Base-by-base conservation (phyloP, 2,888 invertebrate species). In the Heliothis peltigera region DNA sequence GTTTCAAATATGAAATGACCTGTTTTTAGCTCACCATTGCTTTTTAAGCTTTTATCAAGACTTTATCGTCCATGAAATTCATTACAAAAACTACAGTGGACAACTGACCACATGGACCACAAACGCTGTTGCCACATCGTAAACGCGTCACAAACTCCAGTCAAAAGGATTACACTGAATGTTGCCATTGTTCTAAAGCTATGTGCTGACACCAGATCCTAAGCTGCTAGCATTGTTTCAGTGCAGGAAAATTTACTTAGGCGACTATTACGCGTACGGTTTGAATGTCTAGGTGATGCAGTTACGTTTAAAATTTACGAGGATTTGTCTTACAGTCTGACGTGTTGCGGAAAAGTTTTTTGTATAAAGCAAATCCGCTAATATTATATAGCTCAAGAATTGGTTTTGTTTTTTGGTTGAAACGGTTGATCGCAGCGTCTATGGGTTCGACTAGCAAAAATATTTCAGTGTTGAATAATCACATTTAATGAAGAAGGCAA, bases 131-230 rank as follows among this genome's bases (percentile, higher is more conserved):
- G 35, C n/a, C 64, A 44, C 73, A 77, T 72, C 53, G 73, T 65
- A 25, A 59, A 65, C 43, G 64, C 73, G 62, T 66, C 64, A 42
- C 55, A 53, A 68, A 62, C 47, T 57, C 51, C 48, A 67, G 62
- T 70, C 78, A 68, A 73, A 76, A 78, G 80, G 77, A 77, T 75
- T 80, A 74, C 58, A 69, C 60, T 10, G 65, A 70, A 65, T 55
- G 53, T 60, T 43, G 39, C 56, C 59, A 63, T 77, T 74, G 75
- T 78, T 56, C 49, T 15, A 66, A 73, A 60, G 62, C 63, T 67
- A 58, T 59, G 61, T 72, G 53, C 56, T 74, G 62, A 73, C 74
- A 56, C 48, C 58, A 63, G 75, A 73, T 63, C 53, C 74, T 77
- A 74, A 63, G 75, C 75, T 77, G 75, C 60, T 68, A 56, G 73